These are phyloP conservation scores for Epizoanthus rinbou DNA, from an alignment of 92 coral and sea anemone species.

Conservation along the genomic window DNA sequence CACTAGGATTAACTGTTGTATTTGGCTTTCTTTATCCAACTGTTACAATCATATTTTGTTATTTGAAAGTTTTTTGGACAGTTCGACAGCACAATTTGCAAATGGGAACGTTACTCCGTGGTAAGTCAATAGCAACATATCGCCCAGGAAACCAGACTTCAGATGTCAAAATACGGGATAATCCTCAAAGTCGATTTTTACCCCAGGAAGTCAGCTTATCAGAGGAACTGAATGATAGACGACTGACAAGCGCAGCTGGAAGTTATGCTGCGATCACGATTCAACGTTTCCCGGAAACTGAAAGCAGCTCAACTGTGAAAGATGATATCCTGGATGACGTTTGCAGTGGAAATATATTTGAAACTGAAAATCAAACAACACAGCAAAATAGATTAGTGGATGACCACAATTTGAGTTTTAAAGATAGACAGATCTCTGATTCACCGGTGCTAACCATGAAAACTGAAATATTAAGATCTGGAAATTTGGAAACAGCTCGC, in stretches of 20 bases:
- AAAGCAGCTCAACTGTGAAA: background rate
- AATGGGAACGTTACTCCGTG: background rate
- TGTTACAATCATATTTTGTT: conserved; percentile 16
- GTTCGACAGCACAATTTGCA: conserved; percentile 23
- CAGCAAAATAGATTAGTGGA: background rate
- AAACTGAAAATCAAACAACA: background rate
- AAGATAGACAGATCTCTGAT: background rate
- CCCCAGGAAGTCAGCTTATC: background rate
- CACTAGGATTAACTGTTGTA: conserved; percentile 7
- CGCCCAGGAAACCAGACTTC: background rate
- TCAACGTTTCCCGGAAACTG: background rate
- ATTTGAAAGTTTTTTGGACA: conserved; percentile 16
- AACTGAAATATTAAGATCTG: background rate
- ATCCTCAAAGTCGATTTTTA: background rate
- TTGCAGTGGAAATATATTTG: background rate
- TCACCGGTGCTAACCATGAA: background rate
- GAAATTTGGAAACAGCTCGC: background rate
- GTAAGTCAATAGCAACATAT: background rate
- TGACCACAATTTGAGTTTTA: background rate
- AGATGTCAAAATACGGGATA: background rate
- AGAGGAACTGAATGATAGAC: background rate
- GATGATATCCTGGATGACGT: background rate
- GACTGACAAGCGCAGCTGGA: background rate
- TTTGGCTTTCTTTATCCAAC: conserved; percentile 26
- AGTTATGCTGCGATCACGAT: background rate